Percentiles rank a stretch among this genome's conserved stretches.
These are phyloP conservation scores for Thinocorus orbignyianus DNA, from an alignment of 2,113 vertebrate species.

Conservation along the genomic window DNA sequence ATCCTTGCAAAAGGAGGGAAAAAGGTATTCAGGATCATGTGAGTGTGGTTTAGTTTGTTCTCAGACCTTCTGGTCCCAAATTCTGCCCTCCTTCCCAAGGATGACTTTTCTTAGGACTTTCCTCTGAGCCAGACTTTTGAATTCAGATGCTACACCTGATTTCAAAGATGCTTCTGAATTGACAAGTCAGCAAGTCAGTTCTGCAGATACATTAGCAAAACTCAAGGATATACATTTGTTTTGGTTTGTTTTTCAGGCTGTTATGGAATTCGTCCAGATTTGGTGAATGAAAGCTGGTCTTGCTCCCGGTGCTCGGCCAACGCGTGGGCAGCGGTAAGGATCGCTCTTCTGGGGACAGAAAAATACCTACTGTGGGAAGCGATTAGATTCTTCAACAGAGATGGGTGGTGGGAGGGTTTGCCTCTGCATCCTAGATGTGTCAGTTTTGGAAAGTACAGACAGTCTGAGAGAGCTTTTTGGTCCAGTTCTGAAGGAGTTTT, in stretches of 20 bases:
- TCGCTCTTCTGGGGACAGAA: background rate
- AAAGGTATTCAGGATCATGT: accelerated
- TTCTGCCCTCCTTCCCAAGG: background rate
- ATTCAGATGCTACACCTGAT: background rate
- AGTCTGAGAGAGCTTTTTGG: background rate
- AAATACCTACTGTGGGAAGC: background rate
- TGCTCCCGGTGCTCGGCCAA: conserved; percentile 87
- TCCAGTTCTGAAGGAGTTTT: background rate
- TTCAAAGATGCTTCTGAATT: background rate
- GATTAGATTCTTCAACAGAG: accelerated
- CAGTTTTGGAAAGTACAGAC: accelerated
- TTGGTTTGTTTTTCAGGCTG: conserved; percentile 85
- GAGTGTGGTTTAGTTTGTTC: background rate
- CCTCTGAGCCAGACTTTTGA: background rate
- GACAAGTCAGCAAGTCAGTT: accelerated
- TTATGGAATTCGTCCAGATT: conserved; percentile 87
- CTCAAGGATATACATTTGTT: background rate
- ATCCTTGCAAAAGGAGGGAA: background rate
- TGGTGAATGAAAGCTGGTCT: conserved; percentile 83
- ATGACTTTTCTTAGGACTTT: background rate
- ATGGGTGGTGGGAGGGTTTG: background rate
- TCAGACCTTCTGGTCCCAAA: background rate
- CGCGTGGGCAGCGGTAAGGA: conserved; percentile 88
- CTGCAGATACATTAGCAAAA: accelerated
- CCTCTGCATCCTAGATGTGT: background rate